These are phyloP conservation scores for Hybognathus amarus DNA, from an alignment of 2,797 vertebrate species.

Conservation along the genomic window DNA sequence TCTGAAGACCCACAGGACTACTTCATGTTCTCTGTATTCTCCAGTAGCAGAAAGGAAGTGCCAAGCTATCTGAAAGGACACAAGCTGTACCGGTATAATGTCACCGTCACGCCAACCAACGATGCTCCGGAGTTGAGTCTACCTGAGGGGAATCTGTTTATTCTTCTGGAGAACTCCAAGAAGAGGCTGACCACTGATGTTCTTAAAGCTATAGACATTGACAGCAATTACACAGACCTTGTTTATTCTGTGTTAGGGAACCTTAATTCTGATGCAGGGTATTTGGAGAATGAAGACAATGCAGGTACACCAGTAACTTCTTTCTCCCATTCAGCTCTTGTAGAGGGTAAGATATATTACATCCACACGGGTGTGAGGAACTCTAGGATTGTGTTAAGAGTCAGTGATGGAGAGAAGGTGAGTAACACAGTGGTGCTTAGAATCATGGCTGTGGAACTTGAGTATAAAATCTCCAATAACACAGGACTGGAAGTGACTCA, in stretches of 20 bases:
- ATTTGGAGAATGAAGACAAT: slow-evolving; percentile 82
- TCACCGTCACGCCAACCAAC: slow-evolving; percentile 85
- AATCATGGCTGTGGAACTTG: slow-evolving; percentile 82
- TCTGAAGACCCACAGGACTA: slow-evolving; percentile 85
- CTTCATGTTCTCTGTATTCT: slow-evolving; percentile 86
- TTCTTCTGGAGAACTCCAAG: slow-evolving; percentile 86
- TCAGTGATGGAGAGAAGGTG: slow-evolving; percentile 87
- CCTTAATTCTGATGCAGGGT: slow-evolving; percentile 85
- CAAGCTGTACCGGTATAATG: slow-evolving; percentile 79
- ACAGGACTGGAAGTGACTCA: slow-evolving; percentile 81
- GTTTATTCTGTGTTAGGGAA: slow-evolving; percentile 86
- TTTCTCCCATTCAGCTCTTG: slow-evolving; percentile 83
- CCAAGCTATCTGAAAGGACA: slow-evolving; percentile 78
- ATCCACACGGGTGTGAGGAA: slow-evolving; percentile 84
- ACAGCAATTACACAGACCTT: slow-evolving; percentile 78
- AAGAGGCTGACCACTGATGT: slow-evolving; percentile 81
- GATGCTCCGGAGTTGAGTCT: slow-evolving; percentile 87
- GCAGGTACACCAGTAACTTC: slow-evolving; percentile 77
- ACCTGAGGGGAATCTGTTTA: slow-evolving; percentile 86
- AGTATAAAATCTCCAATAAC: slow-evolving; percentile 84
- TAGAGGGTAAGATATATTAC: slow-evolving; percentile 80
- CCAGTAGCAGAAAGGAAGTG: slow-evolving; percentile 79
- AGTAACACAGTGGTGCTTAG: slow-evolving; percentile 89
- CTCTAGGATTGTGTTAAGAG: slow-evolving; percentile 88
- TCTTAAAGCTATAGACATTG: slow-evolving; percentile 82